phyloP scores from a whole-genome alignment of 2,797 vertebrate genomes.

The Tangara arthus region DNA sequence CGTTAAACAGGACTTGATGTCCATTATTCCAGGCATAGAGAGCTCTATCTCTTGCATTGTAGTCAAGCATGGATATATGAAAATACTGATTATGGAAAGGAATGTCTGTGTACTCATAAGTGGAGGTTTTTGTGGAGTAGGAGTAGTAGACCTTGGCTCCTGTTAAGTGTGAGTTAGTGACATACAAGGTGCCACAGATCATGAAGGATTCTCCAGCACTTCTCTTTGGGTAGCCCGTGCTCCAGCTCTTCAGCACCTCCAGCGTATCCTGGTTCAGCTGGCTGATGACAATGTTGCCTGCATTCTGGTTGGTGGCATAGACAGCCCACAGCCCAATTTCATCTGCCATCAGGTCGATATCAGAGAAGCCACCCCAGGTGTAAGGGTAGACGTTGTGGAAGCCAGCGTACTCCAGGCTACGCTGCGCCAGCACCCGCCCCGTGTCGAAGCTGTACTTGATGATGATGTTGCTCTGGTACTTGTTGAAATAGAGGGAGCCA shows the following conservation, averaged over 20 bases:
- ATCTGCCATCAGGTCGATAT: conserved; percentile 97
- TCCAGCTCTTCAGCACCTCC: conserved; percentile 93
- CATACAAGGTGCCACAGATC: conserved; percentile 96
- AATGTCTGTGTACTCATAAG: conserved; percentile 96
- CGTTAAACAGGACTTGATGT: conserved; percentile 97
- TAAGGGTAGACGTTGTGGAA: conserved; percentile 98
- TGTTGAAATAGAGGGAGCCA: conserved; percentile 97
- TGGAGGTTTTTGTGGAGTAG: conserved; percentile 94
- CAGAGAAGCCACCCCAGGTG: conserved; percentile 96
- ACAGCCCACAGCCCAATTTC: conserved; percentile 96
- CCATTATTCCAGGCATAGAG: conserved; percentile 99
- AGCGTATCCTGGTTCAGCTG: conserved; percentile 90
- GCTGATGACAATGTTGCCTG: conserved; percentile 95
- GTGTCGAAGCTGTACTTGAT: conserved; percentile 96
- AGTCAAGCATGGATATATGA: conserved; percentile 99
- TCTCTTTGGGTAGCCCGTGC: conserved; percentile 94
- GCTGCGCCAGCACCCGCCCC: conserved; percentile 88
- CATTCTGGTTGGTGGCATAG: conserved; percentile 97
- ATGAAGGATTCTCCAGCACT: conserved; percentile 98
- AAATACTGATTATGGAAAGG: conserved; percentile 99
- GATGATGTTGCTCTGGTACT: conserved; percentile 98
- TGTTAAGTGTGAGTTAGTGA: conserved; percentile 95
- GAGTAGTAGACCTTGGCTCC: conserved; percentile 98
- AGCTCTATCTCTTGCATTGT: conserved; percentile 93
- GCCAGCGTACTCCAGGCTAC: conserved; percentile 93